Evolutionary conservation across 2,113 vertebrate species (phyloP).

Genomic region (Natator depressus): DNA sequence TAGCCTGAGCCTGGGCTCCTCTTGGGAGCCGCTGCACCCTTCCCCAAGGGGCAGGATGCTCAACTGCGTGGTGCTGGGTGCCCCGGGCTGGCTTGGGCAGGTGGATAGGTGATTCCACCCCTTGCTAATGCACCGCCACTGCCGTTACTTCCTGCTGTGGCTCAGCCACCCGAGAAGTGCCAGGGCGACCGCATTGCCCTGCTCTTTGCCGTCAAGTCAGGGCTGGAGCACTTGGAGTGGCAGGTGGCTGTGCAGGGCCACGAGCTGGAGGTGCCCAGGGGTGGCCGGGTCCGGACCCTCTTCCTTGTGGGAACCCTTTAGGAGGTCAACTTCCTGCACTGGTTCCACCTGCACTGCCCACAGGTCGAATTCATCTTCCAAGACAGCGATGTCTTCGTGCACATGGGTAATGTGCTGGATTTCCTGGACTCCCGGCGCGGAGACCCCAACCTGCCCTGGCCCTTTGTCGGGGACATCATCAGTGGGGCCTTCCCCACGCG

Average conservation of each 20-base stretch:
- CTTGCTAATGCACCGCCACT: constrained; percentile 82
- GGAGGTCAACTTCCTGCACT: constrained; percentile 85
- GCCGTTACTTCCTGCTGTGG: constrained; percentile 84
- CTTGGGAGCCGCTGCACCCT: constrained; percentile 72
- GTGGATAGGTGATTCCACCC: constrained; percentile 80
- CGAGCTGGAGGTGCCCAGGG: constrained; percentile 57
- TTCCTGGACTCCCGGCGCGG: constrained; percentile 73
- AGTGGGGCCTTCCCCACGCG: constrained; percentile 82
- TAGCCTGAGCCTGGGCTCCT: constrained; percentile 22
- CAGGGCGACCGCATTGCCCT: constrained; percentile 70
- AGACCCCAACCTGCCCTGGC: constrained; percentile 48
- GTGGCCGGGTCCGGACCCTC: constrained; percentile 75
- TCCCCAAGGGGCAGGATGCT: constrained; percentile 20
- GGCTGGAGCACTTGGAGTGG: constrained; percentile 83
- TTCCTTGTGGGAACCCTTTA: constrained; percentile 84
- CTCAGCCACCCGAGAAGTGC: constrained; percentile 85
- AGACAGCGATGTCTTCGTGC: constrained; percentile 88
- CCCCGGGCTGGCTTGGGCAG: constrained; percentile 76
- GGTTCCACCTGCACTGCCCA: constrained; percentile 82
- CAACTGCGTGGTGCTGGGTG: too few species aligned
- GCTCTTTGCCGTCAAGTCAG: constrained; percentile 84
- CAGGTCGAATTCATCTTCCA: constrained; percentile 82
- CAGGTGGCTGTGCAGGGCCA: constrained; percentile 80
- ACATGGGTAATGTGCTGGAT: constrained; percentile 84
- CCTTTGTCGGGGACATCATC: constrained; percentile 88